Percentiles rank a stretch among this genome's conserved stretches.
Evolutionary conservation across 2,113 vertebrate species (phyloP).

Genomic region (Chauna torquata): DNA sequence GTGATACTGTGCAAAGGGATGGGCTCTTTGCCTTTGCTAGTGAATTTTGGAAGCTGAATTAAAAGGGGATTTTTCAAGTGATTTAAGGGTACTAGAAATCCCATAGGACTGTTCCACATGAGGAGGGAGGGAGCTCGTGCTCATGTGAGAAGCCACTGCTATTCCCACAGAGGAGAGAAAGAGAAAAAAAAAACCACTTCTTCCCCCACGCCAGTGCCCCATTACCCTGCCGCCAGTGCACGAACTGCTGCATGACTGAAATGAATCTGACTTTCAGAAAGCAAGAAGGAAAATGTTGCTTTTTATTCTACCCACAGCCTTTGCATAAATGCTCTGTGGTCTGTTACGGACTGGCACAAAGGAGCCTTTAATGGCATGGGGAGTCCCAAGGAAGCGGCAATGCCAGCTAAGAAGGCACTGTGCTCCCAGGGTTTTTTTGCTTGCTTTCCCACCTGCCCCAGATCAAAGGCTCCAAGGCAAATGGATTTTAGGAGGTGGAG

Average conservation of each 20-base stretch:
- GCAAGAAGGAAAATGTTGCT: not conserved
- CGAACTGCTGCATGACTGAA: not conserved
- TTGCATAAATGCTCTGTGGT: slow-evolving; percentile 45
- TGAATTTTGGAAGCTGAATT: not conserved
- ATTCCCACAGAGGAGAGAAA: not conserved
- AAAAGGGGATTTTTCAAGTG: not conserved
- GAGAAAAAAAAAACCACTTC: not conserved
- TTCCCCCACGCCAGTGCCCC: not conserved
- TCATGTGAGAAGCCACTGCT: not conserved
- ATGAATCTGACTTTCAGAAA: slow-evolving; percentile 16
- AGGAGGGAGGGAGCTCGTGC: accelerated
- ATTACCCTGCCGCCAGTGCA: not conserved
- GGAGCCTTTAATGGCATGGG: not conserved
- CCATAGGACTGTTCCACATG: not conserved
- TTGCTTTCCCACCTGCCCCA: slow-evolving; percentile 62
- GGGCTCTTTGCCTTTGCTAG: not conserved
- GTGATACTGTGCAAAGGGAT: not conserved
- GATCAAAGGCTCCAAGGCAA: slow-evolving; percentile 52
- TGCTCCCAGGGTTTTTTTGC: not conserved
- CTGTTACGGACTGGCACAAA: slow-evolving; percentile 6
- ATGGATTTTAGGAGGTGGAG: slow-evolving; percentile 31
- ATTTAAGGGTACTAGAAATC: not conserved
- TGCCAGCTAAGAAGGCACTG: slow-evolving; percentile 32
- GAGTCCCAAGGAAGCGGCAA: not conserved
- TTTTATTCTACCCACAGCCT: slow-evolving; percentile 33